Evolutionary conservation across 2,113 vertebrate genomes (phyloP).

Genomic region (Eudyptes chrysolophus): DNA sequence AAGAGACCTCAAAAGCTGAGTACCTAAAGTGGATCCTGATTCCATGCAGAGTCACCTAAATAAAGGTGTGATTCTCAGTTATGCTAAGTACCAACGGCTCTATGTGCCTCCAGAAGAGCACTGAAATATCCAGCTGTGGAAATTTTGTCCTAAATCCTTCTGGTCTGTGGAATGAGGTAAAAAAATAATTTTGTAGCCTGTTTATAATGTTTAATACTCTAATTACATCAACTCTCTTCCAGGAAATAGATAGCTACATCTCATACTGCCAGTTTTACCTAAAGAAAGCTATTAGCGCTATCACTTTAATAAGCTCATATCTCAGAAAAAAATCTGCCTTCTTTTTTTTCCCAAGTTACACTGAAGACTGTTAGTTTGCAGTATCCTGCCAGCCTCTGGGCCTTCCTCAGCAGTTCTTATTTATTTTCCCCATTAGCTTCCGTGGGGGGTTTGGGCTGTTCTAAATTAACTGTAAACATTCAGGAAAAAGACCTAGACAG

Average conservation of each 20-base stretch:
- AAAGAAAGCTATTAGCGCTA: background rate
- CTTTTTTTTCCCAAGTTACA: background rate
- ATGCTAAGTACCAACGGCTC: background rate
- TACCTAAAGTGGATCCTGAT: background rate
- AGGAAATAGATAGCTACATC: background rate
- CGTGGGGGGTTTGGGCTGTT: slow-evolving; percentile 8
- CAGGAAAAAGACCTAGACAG: slow-evolving; percentile 1
- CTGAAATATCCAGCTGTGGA: background rate
- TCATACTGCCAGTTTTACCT: background rate
- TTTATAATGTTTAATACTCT: background rate
- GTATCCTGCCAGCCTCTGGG: background rate
- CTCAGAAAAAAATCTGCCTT: background rate
- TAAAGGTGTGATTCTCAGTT: background rate
- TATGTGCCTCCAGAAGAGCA: background rate
- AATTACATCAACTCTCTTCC: background rate
- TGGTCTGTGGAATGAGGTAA: background rate
- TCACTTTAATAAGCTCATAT: background rate
- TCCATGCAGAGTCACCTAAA: background rate
- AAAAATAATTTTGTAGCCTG: background rate
- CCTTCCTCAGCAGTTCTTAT: slow-evolving; percentile 16
- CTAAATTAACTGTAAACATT: slow-evolving; percentile 12
- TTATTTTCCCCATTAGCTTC: background rate
- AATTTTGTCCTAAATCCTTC: background rate
- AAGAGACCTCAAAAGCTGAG: background rate
- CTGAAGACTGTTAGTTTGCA: background rate